Percentiles rank a stretch among this genome's conserved stretches.
These are phyloP conservation scores for Heterotis niloticus DNA, from an alignment of 2,113 vertebrate genomes.

Conservation along the genomic window DNA sequence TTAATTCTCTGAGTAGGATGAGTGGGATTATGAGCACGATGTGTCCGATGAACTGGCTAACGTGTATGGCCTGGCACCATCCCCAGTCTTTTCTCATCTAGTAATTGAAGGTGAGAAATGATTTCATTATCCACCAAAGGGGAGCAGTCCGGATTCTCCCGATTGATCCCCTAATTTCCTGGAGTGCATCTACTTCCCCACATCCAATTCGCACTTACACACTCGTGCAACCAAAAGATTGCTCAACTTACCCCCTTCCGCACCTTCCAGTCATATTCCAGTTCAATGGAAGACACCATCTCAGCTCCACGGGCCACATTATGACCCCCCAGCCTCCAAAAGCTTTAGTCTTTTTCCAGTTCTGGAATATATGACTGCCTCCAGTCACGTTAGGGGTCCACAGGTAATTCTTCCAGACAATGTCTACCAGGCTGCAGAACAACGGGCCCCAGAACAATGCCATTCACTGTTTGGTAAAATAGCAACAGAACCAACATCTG, in stretches of 20 bases:
- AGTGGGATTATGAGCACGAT: not conserved
- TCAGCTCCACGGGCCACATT: slow-evolving; percentile 29
- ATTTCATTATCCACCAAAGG: slow-evolving; percentile 67
- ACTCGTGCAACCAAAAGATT: not conserved
- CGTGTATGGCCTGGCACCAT: slow-evolving; percentile 16
- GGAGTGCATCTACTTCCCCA: slow-evolving; percentile 60
- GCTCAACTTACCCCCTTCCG: slow-evolving; percentile 36
- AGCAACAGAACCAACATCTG: slow-evolving; percentile 1
- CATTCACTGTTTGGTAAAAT: not conserved
- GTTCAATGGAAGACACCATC: not conserved
- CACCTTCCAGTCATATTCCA: not conserved
- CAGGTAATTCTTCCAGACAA: not conserved
- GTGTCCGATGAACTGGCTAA: slow-evolving; percentile 4
- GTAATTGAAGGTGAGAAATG: slow-evolving; percentile 74
- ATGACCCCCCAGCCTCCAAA: not conserved
- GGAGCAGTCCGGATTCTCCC: slow-evolving; percentile 63
- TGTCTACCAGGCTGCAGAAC: not conserved
- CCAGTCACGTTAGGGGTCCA: not conserved
- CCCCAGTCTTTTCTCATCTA: slow-evolving; percentile 56
- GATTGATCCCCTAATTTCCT: slow-evolving; percentile 69
- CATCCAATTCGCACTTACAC: not conserved
- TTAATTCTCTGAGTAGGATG: slow-evolving; percentile 20
- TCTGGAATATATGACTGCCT: not conserved
- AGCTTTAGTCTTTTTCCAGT: slow-evolving; percentile 29
- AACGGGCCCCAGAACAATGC: not conserved